These are phyloP conservation scores for Scytalopus superciliaris DNA, from an alignment of 2,113 vertebrate genomes.

Conservation along the genomic window DNA sequence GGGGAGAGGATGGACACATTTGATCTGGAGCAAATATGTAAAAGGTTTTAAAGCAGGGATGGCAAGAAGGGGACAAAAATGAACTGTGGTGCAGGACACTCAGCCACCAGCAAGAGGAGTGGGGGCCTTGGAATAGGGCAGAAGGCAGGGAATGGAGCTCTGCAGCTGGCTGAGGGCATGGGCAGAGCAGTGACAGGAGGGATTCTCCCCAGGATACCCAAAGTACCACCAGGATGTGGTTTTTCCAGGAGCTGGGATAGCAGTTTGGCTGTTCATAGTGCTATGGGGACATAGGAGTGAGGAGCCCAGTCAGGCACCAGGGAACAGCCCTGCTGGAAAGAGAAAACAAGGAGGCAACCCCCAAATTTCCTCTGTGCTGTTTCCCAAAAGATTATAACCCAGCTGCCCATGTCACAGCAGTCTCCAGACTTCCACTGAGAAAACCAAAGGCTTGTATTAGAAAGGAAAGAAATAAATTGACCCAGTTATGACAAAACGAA, in stretches of 20 bases:
- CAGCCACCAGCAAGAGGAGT: neutral
- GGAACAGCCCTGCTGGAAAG: neutral
- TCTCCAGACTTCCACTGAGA: conserved; percentile 1
- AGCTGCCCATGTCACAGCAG: neutral
- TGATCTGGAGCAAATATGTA: conserved; percentile 22
- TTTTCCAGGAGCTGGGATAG: neutral
- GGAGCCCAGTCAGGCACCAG: neutral
- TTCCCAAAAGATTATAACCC: neutral
- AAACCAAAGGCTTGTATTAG: conserved; percentile 1
- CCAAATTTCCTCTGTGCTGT: neutral
- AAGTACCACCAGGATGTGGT: accelerated
- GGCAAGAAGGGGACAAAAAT: neutral
- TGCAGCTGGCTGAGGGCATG: neutral
- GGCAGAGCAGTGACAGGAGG: neutral
- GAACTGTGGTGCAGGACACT: neutral
- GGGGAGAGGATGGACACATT: neutral
- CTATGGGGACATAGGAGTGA: accelerated
- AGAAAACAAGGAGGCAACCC: neutral
- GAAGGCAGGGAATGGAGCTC: neutral
- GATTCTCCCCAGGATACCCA: neutral
- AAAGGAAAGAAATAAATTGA: neutral
- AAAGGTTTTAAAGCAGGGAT: neutral
- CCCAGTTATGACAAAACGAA: conserved; percentile 47
- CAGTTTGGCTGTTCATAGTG: neutral
- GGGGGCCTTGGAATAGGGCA: neutral